Evolutionary conservation across 1,140 invertebrate species (phyloP), one percentile per base, ranked within the genome.

Genomic region (Ceratosolen fusciceps): DNA sequence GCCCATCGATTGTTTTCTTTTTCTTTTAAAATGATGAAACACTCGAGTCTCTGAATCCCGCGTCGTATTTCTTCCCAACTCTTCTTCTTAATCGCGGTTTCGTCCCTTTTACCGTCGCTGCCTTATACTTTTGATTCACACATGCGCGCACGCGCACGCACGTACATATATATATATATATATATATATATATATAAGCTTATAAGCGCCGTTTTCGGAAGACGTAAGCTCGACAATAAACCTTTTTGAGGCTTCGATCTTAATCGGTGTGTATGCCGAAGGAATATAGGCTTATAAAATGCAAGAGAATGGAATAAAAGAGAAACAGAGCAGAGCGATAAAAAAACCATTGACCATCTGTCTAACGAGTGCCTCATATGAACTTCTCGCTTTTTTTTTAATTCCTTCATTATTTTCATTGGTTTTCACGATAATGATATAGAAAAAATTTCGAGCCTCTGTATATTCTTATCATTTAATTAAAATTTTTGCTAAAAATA

Each of bases 221-320:
- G 65, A 52, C 49, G 60, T 39, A 56, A 74, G 31, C 65, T 31
- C 65, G 37, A 39, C 75, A 58, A 29, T 65, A 71, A 71, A 79
- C 62, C 49, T 73, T 74, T 74, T 74, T 37, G 60, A 74, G 71
- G 39, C 62, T 80, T 80, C 73, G 62, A 75, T 75, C 62, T 80
- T 80, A 75, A 80, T 74, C 73, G 67, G 71, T 52, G 52, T 43
- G 65, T 70, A 75, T 70, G 47, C 39, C n/a, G 29, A 37, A 58
- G 52, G 56, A 74, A 72, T 43, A 79, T 39, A 73, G 54, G 56
- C 4, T 14, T 54, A 47, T 70, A 75, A 58, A 68, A 74, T 74
- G 65, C 62, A 74, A 56, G 60, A 67, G 34, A 67, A 14, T 73
- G 24, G 56, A 73, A 65, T 21, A 47, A 12, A 71, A 31, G 26